Percentiles rank a stretch among this genome's conserved stretches.
Conservation (phyloP, 2,797 vertebrate genomes). For the Remorina albescens region DNA sequence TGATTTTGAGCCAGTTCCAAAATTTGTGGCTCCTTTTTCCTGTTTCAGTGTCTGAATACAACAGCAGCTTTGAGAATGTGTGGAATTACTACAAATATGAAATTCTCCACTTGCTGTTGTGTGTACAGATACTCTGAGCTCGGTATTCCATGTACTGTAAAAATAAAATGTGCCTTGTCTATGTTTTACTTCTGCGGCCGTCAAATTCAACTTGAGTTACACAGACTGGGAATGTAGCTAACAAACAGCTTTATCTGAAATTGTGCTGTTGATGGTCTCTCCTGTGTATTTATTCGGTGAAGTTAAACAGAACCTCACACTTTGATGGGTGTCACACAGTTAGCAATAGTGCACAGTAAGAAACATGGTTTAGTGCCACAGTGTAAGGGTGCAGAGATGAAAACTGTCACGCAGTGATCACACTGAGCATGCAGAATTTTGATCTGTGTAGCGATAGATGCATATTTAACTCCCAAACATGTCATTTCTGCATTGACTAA, state of each 20-base stretch:
- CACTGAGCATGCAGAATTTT: not conserved
- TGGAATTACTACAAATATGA: conserved; percentile 59
- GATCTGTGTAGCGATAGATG: not conserved
- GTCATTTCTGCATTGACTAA: not conserved
- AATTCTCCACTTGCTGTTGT: conserved; percentile 33
- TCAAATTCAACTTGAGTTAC: conserved; percentile 46
- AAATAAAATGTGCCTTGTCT: conserved; percentile 27
- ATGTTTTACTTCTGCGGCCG: conserved; percentile 44
- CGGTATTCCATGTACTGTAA: conserved; percentile 27
- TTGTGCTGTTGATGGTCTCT: conserved; percentile 13
- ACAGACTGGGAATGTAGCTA: conserved; percentile 24
- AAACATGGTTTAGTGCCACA: too few relatives aligned
- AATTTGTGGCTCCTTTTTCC: conserved; percentile 11
- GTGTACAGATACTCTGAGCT: conserved; percentile 20
- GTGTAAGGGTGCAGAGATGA: too few relatives aligned
- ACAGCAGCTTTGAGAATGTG: conserved; percentile 54
- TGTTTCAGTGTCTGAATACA: conserved; percentile 43
- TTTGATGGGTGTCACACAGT: conserved; percentile 4
- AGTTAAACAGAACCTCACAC: conserved; percentile 15
- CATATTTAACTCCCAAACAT: not conserved
- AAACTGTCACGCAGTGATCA: not conserved
- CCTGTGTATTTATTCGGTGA: conserved; percentile 18
- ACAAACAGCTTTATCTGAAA: conserved; percentile 47
- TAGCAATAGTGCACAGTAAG: not conserved
- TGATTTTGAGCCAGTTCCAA: conserved; percentile 5